phyloP scores from a whole-genome alignment of 2,113 vertebrate species.

The Aegotheles bennettii region DNA sequence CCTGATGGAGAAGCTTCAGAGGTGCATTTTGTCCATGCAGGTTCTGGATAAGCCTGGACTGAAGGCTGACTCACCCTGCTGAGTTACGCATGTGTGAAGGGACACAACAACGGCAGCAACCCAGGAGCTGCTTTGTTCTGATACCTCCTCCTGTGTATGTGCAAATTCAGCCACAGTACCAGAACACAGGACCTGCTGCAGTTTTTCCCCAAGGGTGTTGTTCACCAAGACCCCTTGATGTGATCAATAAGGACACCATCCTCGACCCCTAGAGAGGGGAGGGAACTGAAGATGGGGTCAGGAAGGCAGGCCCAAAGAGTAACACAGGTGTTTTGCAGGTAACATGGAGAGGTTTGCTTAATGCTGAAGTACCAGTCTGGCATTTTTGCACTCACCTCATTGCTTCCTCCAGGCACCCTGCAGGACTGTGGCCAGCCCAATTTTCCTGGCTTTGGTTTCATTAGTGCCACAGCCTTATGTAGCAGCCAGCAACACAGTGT shows the following conservation, averaged over 20 bases:
- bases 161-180: background rate
- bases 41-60: background rate
- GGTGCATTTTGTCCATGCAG: accelerated
- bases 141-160: background rate
- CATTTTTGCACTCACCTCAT: background rate
- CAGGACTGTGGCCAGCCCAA: background rate
- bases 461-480: background rate
- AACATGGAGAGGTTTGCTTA: background rate
- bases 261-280: background rate
- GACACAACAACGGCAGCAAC: background rate
- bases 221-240: background rate
- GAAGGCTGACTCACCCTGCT: background rate
- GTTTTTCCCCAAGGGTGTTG: background rate
- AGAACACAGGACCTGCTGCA: background rate
- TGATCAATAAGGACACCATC: background rate
- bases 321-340: background rate
- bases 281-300: background rate
- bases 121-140: background rate
- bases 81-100: background rate
- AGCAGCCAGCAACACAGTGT: accelerated
- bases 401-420: background rate
- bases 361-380: background rate
- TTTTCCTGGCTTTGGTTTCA: background rate
- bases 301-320: background rate
- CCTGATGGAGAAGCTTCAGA: background rate